A percentile compares a stretch with the other conserved stretches of the same genome.
These are phyloP conservation scores for Tamias sibiricus DNA, from an alignment of 2,113 vertebrate genomes.

Conservation along the genomic window DNA sequence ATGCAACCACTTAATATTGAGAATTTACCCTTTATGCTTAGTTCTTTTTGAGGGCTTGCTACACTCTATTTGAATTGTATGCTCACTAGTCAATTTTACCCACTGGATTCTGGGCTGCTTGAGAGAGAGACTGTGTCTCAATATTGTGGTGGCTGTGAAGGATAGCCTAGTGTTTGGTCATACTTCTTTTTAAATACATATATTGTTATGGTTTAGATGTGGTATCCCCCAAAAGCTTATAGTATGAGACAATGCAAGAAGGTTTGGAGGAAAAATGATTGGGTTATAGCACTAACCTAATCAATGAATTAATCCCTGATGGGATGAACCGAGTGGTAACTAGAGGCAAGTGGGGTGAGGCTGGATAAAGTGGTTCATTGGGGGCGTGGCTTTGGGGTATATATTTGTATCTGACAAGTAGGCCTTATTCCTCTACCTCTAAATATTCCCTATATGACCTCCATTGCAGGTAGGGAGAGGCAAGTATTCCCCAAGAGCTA, in stretches of 20 bases:
- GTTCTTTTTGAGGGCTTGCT: not conserved
- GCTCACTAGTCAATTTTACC: not conserved
- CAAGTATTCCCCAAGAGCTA: not conserved
- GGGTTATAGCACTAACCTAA: no score
- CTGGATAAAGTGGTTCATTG: no score
- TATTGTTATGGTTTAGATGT: not conserved
- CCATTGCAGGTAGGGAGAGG: not conserved
- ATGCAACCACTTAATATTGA: not conserved
- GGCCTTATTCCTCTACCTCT: not conserved
- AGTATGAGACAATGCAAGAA: no score
- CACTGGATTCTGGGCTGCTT: not conserved
- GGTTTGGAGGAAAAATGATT: no score
- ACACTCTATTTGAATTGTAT: not conserved
- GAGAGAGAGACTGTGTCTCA: not conserved
- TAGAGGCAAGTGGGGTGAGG: no score
- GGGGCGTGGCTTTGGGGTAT: no score
- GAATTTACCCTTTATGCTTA: not conserved
- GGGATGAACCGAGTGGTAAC: no score
- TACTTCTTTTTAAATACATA: not conserved
- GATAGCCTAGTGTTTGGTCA: not conserved
- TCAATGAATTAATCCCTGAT: no score
- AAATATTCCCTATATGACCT: not conserved
- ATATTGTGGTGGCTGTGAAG: not conserved
- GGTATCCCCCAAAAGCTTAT: no score
- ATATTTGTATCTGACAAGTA: no score